Evolutionary conservation across 2,888 invertebrate genomes (phyloP).

Genomic region (Nomada lathburiana): DNA sequence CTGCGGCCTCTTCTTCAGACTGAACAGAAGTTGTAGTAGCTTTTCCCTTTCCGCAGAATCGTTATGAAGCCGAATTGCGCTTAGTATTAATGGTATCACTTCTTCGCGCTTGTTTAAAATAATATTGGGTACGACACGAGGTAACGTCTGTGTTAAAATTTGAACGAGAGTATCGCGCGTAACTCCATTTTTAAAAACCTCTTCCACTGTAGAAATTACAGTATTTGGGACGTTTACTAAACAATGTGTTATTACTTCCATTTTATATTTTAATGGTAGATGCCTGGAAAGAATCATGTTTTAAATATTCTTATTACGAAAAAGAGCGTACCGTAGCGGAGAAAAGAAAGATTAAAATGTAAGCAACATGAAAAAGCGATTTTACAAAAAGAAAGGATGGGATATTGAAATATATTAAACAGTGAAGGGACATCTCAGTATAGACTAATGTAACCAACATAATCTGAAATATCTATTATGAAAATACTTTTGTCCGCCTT

Average conservation of each 20-base stretch:
- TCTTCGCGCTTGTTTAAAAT: constrained; percentile 89
- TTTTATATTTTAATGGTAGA: constrained; percentile 85
- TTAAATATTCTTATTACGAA: not conserved
- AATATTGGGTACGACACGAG: constrained; percentile 89
- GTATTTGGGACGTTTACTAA: constrained; percentile 82
- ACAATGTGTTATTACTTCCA: constrained; percentile 85
- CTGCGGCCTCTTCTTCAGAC: constrained; percentile 89
- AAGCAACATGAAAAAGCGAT: too few relatives aligned
- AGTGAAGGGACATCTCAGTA: too few relatives aligned
- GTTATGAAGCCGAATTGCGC: constrained; percentile 87
- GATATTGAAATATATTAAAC: too few relatives aligned
- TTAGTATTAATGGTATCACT: constrained; percentile 88
- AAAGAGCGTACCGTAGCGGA: not conserved
- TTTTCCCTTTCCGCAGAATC: constrained; percentile 87
- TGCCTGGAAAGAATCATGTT: constrained; percentile 80
- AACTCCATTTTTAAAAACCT: constrained; percentile 81
- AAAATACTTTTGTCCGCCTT: too few relatives aligned
- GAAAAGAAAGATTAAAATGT: not conserved
- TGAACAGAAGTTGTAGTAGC: constrained; percentile 88
- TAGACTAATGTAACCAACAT: too few relatives aligned
- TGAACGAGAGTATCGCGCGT: constrained; percentile 84
- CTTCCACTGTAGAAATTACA: constrained; percentile 81
- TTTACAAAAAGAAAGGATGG: too few relatives aligned
- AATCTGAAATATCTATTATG: too few relatives aligned
- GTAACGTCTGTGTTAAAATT: constrained; percentile 86